Conservation (phyloP, 2,113 vertebrate genomes). For the Ageneiosus marmoratus region DNA sequence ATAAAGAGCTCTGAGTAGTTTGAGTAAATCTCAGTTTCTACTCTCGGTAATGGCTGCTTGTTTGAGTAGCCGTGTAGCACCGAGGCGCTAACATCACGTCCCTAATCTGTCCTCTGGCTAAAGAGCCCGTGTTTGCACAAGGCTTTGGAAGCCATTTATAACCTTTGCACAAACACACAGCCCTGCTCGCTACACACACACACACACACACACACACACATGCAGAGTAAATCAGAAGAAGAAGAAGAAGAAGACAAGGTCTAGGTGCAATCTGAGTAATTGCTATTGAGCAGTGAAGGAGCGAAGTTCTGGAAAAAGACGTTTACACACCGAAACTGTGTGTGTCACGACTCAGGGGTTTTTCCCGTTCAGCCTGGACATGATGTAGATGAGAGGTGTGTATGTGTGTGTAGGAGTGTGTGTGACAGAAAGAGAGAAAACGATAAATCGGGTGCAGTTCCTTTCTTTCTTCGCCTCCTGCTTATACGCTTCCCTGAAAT, state of each 20-base stretch:
- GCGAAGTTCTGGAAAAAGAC: slow-evolving; percentile 35
- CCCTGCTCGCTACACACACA: not conserved
- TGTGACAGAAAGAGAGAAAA: slow-evolving; percentile 24
- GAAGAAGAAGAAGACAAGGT: not conserved
- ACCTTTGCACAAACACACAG: slow-evolving; percentile 33
- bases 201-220: slow-evolving; percentile 7
- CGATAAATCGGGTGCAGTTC: not conserved
- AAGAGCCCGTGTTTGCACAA: slow-evolving; percentile 37
- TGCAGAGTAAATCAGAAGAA: not conserved
- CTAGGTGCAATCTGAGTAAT: slow-evolving; percentile 11
- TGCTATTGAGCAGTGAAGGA: not conserved
- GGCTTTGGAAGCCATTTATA: slow-evolving; percentile 33
- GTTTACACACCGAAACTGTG: slow-evolving; percentile 38
- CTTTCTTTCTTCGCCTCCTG: not conserved
- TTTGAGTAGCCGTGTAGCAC: slow-evolving; percentile 18
- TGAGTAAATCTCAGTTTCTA: not conserved
- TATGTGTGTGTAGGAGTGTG: slow-evolving; percentile 22
- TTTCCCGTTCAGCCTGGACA: slow-evolving; percentile 34
- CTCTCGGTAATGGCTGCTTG: slow-evolving; percentile 1
- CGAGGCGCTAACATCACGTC: not conserved
- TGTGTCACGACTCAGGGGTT: slow-evolving; percentile 43
- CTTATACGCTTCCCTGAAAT: not conserved
- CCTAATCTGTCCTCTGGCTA: slow-evolving; percentile 45
- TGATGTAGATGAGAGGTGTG: slow-evolving; percentile 33
- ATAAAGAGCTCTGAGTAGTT: not conserved